Percentiles rank a stretch among this genome's conserved stretches.
phyloP scores from a whole-genome alignment of 2,113 vertebrate species.

The Bubo bubo region DNA sequence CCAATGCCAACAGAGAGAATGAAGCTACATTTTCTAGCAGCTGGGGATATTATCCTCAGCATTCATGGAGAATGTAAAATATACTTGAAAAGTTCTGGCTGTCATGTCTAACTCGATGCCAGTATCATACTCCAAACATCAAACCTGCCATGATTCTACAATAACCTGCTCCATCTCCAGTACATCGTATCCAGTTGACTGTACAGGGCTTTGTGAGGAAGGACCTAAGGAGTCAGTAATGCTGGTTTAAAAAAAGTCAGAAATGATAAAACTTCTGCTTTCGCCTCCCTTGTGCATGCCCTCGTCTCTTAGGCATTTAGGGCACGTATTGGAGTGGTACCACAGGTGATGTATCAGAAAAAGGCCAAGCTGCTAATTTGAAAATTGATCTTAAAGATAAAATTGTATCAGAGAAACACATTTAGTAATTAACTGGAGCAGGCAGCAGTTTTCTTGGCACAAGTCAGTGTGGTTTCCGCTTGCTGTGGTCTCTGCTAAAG shows the following conservation, averaged over 20 bases:
- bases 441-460: conserved; percentile 40
- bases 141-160: neutral
- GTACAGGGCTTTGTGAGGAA: too few species aligned
- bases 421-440: conserved; percentile 24
- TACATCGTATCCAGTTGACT: fast-evolving
- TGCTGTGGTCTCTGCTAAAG: conserved; percentile 51
- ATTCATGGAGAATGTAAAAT: neutral
- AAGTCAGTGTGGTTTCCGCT: conserved; percentile 4
- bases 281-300: too few species aligned
- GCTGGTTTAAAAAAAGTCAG: neutral
- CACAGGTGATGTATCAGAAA: fast-evolving
- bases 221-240: neutral
- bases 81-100: neutral
- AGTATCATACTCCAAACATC: too few species aligned
- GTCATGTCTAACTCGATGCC: fast-evolving
- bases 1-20: neutral
- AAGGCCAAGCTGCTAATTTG: neutral
- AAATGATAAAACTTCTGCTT: neutral
- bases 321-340: fast-evolving
- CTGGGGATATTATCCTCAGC: neutral
- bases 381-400: conserved; percentile 59
- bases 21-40: neutral
- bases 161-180: neutral
- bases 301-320: too few species aligned
- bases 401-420: neutral